Base-by-base conservation (phyloP, 2,797 vertebrate genomes). In the Thaleichthys pacificus region DNA sequence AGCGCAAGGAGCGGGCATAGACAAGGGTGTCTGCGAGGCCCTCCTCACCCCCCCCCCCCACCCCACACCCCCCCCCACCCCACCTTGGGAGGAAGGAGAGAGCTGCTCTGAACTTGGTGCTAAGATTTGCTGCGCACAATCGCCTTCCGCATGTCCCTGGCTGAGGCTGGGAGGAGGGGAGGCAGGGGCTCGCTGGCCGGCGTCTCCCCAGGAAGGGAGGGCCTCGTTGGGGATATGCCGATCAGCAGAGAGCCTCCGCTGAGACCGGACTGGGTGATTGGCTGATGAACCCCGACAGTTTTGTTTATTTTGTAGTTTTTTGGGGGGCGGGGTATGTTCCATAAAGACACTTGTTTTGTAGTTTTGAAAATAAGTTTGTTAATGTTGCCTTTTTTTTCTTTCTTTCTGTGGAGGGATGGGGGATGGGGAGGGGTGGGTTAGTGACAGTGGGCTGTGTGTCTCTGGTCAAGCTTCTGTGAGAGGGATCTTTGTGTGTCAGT, bases 1-100 rank as follows among this genome's bases (percentile, higher is more conserved):
- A 99, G 91, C 95, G 96, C 47, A 99, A 99, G 89, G 97, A 99
- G 80, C 96, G 97, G 68, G 93, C 95, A 8, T 98, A 92, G 84
- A 72, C 56, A 6, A 35, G 24, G 24, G 2, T 24, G 24, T 24
- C 24, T 24, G 26, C 26, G 26, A 28, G 26, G 26, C 26, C 26
- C 26, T 28, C 26, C 26, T 28, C 26, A 28, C 26, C 26, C 26
- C 26, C 26, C 26, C 26, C 26, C 26, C 3, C 68, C 57, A 1
- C 72, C 66, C 2, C 69, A 11, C 30, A 17, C 62, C 67, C 14
- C 49, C 49, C 38, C 38, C 7, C 14, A n/a, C 30, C 28, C 19
- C 32, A n/a, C 30, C 35, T 22, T 38, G 19, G 35, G 57, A 61
- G 38, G 30, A 77, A 74, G 69, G 61, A 49, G 72, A 79, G 78